These are phyloP conservation scores for Antrozous pallidus DNA, from an alignment of 2,797 vertebrate species.

Conservation along the genomic window DNA sequence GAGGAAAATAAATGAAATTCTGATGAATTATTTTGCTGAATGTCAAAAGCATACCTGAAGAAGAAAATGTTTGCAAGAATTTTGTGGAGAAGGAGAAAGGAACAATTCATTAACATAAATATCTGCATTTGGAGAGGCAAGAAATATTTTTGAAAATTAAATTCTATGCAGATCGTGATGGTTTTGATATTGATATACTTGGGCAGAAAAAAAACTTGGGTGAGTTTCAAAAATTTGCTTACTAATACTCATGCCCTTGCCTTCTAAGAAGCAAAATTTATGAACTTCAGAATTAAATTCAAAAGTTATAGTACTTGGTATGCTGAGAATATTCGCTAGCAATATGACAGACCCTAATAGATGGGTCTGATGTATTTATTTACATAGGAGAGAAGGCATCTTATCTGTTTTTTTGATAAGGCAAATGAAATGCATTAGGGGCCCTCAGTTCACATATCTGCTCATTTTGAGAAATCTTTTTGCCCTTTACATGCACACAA, in stretches of 20 bases:
- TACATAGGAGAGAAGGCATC: background rate
- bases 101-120: background rate
- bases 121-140: background rate
- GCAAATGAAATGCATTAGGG: background rate
- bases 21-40: background rate
- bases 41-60: background rate
- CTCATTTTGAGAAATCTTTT: constrained; percentile 24
- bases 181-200: constrained; percentile 2
- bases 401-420: background rate
- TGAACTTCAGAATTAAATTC: background rate
- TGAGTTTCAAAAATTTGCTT: constrained; percentile 22
- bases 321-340: background rate
- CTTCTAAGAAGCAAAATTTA: constrained; percentile 23
- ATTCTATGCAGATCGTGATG: constrained; percentile 35
- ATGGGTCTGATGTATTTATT: background rate
- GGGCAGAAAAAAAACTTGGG: background rate
- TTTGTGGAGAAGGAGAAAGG: background rate
- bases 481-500: background rate
- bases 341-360: background rate
- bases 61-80: background rate
- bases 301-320: background rate
- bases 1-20: constrained; percentile 10
- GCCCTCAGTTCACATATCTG: background rate
- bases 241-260: constrained; percentile 28
- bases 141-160: constrained; percentile 34